Base-by-base conservation (phyloP, 2,113 vertebrate genomes). In the Sitta europaea region DNA sequence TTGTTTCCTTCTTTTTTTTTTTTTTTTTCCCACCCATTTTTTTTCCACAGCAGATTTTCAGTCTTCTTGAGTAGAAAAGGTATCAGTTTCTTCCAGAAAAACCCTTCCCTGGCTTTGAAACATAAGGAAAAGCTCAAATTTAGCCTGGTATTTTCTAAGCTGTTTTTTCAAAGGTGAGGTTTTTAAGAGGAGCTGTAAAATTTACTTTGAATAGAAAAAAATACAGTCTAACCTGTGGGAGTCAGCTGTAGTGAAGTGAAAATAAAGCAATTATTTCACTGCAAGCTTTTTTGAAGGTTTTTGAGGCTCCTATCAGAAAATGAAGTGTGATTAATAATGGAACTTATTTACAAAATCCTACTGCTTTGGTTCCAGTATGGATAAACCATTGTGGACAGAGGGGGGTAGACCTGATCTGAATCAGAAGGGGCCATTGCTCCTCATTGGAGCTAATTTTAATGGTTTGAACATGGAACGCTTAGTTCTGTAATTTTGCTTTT, bases 211-310 rank as follows among this genome's bases (percentile, higher is more conserved):
- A 91, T 59, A 81, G 68, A 84, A 86, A 73, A 73, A 78, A 88
- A 81, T 63, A 73, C 62, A 87, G n/a, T 72, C 28, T 68, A 85
- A 85, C 31, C 68, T 81, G 83, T 94, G 93, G 92, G 91, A 91
- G 89, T 89, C 36, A 78, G 79, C 61, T 86, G 74, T 14, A 61
- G 27, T 81, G 86, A 91, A 72, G 33, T 94, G 72, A 94, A 90
- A 96, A 88, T 62, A 86, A 84, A 81, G 45, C 45, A 85, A 61
- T 94, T 92, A 80, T 87, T 95, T 95, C 57, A 78, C 73, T 72
- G 68, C 4, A 14, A 78, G 73, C 36, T 78, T 94, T 91, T 66
- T 59, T 63, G 36, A 74, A 80, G 47, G 51, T 74, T 83, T 94
- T 66, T 67, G 54, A 91, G 88, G 55, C 35, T 74, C 6, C 22